Percentiles rank a stretch among this genome's conserved stretches.
These are phyloP conservation scores for Rachycentron canadum DNA, from an alignment of 2,797 vertebrate genomes.

Conservation along the genomic window DNA sequence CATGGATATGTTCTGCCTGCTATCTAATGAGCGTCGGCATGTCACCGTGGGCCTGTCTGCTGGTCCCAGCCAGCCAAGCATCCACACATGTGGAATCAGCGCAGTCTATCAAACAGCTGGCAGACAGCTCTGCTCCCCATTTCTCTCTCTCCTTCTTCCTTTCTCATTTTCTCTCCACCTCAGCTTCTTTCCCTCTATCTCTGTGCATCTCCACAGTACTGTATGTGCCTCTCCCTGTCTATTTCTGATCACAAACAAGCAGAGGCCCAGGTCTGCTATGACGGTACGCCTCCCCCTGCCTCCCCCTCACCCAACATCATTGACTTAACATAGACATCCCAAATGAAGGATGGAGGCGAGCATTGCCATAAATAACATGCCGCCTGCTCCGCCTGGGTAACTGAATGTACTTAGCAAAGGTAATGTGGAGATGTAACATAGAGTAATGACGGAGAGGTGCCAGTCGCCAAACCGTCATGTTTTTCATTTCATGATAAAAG, in stretches of 20 bases:
- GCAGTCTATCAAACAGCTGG: conserved; percentile 74
- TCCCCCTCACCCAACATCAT: conserved; percentile 51
- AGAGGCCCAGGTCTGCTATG: conserved; percentile 54
- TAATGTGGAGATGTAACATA: conserved; percentile 52
- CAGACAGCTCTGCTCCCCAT: conserved; percentile 62
- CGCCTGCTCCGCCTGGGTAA: conserved; percentile 45
- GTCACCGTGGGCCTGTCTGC: conserved; percentile 77
- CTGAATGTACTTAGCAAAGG: conserved; percentile 67
- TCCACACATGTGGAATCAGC: conserved; percentile 73
- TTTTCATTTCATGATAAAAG: conserved; percentile 50
- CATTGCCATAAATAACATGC: conserved; percentile 73
- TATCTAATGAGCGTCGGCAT: conserved; percentile 81
- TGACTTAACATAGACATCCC: conserved; percentile 74
- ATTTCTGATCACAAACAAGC: conserved; percentile 70
- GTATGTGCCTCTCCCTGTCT: conserved; percentile 53
- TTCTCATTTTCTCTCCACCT: conserved; percentile 19
- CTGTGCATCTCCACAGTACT: conserved; percentile 41
- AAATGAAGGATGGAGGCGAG: conserved; percentile 71
- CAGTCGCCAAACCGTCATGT: conserved; percentile 12
- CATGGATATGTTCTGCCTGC: conserved; percentile 79
- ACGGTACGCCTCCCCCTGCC: conserved; percentile 22
- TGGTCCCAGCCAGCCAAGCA: conserved; percentile 67
- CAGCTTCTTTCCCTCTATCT: conserved; percentile 21
- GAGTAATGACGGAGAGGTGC: conserved; percentile 51
- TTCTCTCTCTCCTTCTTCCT: conserved; percentile 19